Conservation (phyloP, 2,797 vertebrate genomes). For the Gallinago nigripennis region DNA sequence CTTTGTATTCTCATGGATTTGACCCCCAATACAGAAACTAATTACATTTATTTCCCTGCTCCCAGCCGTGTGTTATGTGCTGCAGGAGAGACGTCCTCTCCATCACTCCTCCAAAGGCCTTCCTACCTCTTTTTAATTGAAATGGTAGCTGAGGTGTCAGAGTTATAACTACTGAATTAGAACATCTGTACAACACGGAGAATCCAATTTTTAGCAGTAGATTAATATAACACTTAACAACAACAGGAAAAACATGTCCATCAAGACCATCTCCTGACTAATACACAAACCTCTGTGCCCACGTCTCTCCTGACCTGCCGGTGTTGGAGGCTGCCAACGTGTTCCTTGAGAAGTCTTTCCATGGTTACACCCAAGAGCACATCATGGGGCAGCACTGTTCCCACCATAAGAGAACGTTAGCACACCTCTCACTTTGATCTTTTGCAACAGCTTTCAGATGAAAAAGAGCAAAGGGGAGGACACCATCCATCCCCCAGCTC, state of each 20-base stretch:
- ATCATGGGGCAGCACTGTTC: accelerated
- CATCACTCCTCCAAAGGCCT: not conserved
- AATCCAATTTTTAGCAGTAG: not conserved
- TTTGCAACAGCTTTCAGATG: not conserved
- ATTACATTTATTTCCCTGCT: not conserved
- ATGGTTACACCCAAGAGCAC: accelerated
- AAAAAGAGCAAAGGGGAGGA: accelerated
- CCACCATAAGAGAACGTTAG: accelerated
- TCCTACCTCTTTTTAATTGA: not conserved
- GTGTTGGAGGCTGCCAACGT: accelerated
- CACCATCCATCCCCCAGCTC: accelerated
- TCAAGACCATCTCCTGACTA: no score
- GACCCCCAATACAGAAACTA: not conserved
- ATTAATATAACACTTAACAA: not conserved
- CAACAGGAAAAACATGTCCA: not conserved
- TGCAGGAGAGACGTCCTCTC: not conserved
- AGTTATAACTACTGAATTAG: not conserved
- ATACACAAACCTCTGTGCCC: accelerated
- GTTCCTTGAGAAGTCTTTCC: accelerated
- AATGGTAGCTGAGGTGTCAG: not conserved
- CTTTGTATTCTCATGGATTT: not conserved
- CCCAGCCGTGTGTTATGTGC: not conserved
- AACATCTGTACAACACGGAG: not conserved
- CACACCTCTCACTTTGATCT: not conserved
- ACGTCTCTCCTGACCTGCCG: accelerated